Evolutionary conservation across 2,888 invertebrate genomes (phyloP).

Genomic region (Homarus gammarus): DNA sequence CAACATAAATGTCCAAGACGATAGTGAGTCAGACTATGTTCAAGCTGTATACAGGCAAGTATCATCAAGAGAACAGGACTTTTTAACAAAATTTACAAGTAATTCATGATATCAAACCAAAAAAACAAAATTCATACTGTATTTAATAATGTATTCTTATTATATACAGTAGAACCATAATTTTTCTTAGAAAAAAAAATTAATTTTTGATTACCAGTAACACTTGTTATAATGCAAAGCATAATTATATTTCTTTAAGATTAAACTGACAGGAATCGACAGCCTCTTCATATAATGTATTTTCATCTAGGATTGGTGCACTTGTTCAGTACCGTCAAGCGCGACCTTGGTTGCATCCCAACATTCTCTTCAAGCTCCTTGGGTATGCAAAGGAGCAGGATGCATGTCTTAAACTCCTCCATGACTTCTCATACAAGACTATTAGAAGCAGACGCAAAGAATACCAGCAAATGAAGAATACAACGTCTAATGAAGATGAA

Average conservation of each 20-base stretch:
- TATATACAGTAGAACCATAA: too few species aligned
- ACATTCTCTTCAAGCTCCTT: conserved; percentile 55
- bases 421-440: conserved; percentile 36
- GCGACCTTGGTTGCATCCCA: conserved; percentile 59
- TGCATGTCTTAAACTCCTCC: conserved; percentile 59
- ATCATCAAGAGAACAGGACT: neutral
- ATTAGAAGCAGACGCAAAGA: conserved; percentile 49
- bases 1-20: conserved; percentile 83
- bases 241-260: neutral
- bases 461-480: neutral
- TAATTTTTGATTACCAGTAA: too few species aligned
- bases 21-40: conserved; percentile 83
- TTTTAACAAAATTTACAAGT: too few species aligned
- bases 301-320: conserved; percentile 41
- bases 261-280: neutral
- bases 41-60: conserved; percentile 80
- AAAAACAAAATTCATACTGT: too few species aligned
- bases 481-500: conserved; percentile 3
- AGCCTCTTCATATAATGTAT: neutral
- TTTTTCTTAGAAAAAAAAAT: too few species aligned
- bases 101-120: too few species aligned
- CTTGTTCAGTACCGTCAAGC: conserved; percentile 56
- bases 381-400: conserved; percentile 47
- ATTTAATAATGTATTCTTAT: too few species aligned
- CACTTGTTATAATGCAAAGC: neutral